Evolutionary conservation across 2,113 vertebrate species (phyloP).

Genomic region (Bothrops jararaca): DNA sequence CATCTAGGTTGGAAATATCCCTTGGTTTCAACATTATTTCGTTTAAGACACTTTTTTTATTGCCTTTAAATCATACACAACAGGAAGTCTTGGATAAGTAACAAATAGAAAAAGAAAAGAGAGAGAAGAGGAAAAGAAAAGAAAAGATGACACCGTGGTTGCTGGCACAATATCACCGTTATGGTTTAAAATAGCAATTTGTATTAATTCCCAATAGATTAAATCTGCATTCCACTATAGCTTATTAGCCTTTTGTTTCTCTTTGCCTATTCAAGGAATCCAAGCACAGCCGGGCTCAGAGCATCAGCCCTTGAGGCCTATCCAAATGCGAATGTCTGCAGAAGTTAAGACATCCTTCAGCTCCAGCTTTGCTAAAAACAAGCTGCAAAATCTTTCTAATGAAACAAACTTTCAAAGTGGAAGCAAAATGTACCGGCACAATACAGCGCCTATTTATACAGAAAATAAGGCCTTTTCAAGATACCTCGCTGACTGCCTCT

Average conservation of each 20-base stretch:
- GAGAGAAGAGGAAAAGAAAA: background rate
- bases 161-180: background rate
- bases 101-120: background rate
- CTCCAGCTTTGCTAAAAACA: background rate
- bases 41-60: background rate
- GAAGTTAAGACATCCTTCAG: background rate
- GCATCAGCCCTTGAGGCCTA: background rate
- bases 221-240: background rate
- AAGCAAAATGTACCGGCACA: background rate
- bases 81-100: background rate
- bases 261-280: background rate
- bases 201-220: background rate
- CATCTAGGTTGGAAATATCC: background rate
- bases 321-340: background rate
- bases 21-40: background rate
- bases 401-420: background rate
- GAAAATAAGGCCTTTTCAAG: background rate
- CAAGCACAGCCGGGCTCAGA: background rate
- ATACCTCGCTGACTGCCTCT: background rate
- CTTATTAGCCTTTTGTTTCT: background rate
- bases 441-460: background rate
- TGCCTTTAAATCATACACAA: background rate
- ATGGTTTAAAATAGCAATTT: background rate
- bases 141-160: background rate
- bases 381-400: background rate